Conservation (phyloP, 2,113 vertebrate species). For the Grammomys dolichurus region DNA sequence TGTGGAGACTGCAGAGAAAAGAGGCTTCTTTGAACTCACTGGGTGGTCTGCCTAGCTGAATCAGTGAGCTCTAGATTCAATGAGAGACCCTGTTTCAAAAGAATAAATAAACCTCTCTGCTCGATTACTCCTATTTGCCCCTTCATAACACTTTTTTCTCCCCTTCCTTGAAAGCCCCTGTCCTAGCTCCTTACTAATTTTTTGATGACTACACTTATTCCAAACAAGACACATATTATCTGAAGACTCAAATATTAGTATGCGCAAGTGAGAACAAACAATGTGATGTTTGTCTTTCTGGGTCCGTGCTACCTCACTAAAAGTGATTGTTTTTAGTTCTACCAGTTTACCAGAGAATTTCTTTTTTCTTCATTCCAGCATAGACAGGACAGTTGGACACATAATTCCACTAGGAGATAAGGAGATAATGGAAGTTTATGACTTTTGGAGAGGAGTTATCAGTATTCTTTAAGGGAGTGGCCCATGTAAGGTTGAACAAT, state of each 20-base stretch:
- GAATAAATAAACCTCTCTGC: not conserved
- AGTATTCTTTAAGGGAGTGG: not conserved
- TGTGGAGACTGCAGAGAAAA: not conserved
- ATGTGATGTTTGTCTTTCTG: not conserved
- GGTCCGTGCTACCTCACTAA: not conserved
- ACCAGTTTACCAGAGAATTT: not conserved
- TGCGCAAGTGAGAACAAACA: not conserved
- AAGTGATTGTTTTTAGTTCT: not conserved
- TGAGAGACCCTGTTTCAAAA: not conserved
- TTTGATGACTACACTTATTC: not conserved
- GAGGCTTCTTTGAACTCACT: not conserved
- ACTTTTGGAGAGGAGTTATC: not conserved
- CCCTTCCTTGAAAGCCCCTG: not conserved
- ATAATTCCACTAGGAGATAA: not conserved
- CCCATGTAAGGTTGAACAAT: not conserved
- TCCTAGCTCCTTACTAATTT: not conserved
- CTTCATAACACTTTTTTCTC: not conserved
- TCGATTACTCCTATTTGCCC: not conserved
- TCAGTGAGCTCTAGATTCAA: not conserved
- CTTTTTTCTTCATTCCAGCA: not conserved
- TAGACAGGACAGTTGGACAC: not conserved
- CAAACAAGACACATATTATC: not conserved
- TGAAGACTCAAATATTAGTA: not conserved
- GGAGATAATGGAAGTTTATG: not conserved
- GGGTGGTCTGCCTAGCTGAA: not conserved